Conservation (phyloP, 2,113 vertebrate species). For the Oophaga pumilio region DNA sequence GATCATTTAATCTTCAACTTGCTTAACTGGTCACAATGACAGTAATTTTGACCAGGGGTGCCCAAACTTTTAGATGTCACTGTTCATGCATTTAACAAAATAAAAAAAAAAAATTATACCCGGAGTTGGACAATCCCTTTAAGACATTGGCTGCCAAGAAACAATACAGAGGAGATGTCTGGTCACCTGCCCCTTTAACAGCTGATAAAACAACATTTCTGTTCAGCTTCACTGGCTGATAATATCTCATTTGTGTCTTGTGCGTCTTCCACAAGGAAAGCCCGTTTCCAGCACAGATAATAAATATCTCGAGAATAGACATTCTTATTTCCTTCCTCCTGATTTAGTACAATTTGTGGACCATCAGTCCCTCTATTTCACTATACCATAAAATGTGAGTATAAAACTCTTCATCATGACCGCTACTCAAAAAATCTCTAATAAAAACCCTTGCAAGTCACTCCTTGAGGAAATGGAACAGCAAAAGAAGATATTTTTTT, state of each 20-base stretch:
- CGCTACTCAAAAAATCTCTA: constrained; percentile 1
- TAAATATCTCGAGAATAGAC: background rate
- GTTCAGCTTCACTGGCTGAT: background rate
- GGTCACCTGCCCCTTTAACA: background rate
- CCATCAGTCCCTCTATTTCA: constrained; percentile 5
- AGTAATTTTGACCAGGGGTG: too few relatives aligned
- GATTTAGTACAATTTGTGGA: constrained; percentile 27
- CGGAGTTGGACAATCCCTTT: background rate
- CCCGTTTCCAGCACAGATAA: background rate
- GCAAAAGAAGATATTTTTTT: background rate
- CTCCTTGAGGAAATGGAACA: background rate
- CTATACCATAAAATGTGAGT: constrained; percentile 32
- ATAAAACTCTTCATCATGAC: constrained; percentile 41
- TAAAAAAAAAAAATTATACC: too few relatives aligned
- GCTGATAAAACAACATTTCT: background rate
- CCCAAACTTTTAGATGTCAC: too few relatives aligned
- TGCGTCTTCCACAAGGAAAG: background rate
- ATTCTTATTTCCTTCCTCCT: background rate
- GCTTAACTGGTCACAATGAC: too few relatives aligned
- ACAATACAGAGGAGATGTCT: background rate
- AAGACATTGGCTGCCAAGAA: background rate
- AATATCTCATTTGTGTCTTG: background rate
- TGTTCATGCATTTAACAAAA: too few relatives aligned
- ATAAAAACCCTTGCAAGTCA: background rate
- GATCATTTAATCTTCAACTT: too few relatives aligned